A percentile compares a stretch with the other conserved stretches of the same genome.
Evolutionary conservation across 2,113 vertebrate genomes (phyloP).

Genomic region (Nothoprocta pentlandii): DNA sequence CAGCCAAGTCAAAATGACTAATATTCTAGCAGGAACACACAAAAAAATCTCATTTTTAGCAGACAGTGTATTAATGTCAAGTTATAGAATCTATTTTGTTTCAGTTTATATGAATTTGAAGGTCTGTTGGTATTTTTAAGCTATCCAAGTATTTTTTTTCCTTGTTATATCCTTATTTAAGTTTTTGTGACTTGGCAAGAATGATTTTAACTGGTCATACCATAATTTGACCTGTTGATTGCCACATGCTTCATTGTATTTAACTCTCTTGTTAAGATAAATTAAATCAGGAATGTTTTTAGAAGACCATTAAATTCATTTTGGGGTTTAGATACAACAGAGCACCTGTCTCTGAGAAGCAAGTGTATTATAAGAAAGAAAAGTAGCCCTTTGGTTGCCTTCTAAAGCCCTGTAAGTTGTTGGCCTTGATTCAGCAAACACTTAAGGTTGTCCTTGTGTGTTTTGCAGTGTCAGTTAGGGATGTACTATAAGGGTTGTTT

Average conservation of each 20-base stretch:
- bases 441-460: accelerated
- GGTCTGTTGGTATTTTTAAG: background rate
- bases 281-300: background rate
- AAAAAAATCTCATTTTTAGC: background rate
- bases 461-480: background rate
- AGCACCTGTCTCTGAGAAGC: background rate
- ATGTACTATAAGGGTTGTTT: background rate
- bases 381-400: background rate
- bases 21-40: background rate
- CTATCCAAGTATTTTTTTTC: background rate
- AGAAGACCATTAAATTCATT: background rate
- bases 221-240: background rate
- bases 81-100: background rate
- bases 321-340: background rate
- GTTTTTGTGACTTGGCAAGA: background rate
- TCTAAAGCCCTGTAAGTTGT: background rate
- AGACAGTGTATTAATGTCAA: background rate
- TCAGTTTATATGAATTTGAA: background rate
- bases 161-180: background rate
- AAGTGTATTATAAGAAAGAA: background rate
- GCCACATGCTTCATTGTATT: background rate
- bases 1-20: background rate
- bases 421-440: background rate
- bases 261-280: background rate
- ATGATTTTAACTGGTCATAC: too few species aligned